A percentile compares a stretch with the other conserved stretches of the same genome.
Evolutionary conservation across 2,888 invertebrate species (phyloP).

Genomic region (Drosophila kanekoi): DNA sequence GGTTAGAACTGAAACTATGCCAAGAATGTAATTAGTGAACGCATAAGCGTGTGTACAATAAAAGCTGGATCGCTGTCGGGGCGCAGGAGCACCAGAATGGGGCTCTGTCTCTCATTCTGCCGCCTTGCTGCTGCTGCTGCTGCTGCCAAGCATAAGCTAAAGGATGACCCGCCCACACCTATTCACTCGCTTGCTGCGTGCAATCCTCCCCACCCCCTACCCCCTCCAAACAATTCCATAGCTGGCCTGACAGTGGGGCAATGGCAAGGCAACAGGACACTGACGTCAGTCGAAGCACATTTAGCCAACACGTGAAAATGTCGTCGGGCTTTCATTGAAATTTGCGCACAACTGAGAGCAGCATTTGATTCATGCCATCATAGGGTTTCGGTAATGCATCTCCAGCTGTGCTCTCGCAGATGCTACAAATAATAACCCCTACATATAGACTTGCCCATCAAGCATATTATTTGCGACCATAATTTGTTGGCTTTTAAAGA

Average conservation of each 20-base stretch:
- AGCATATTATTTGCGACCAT: neutral
- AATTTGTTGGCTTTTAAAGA: neutral
- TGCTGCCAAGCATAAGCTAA: conserved; percentile 32
- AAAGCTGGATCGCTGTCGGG: conserved; percentile 49
- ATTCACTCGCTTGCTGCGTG: too few relatives aligned
- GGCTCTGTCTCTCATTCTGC: too few relatives aligned
- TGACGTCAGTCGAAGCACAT: conserved; percentile 47
- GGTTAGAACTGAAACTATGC: conserved; percentile 93
- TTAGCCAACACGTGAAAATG: conserved; percentile 55
- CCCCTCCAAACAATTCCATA: neutral
- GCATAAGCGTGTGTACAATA: conserved; percentile 72
- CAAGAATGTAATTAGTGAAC: conserved; percentile 98
- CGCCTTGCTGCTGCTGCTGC: conserved; percentile 19
- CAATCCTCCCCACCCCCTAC: neutral
- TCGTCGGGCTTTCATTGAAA: conserved; percentile 49
- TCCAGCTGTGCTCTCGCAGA: conserved; percentile 16
- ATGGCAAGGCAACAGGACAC: conserved; percentile 35
- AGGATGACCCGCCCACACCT: conserved; percentile 36
- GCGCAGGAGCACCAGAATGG: conserved; percentile 4
- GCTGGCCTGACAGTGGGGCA: conserved; percentile 28
- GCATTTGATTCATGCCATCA: conserved; percentile 28
- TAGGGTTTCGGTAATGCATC: neutral
- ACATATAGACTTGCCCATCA: too few relatives aligned
- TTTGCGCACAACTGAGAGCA: conserved; percentile 17
- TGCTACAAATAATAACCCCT: conserved; percentile 7